These are phyloP conservation scores for Propithecus coquereli DNA, from an alignment of 2,113 vertebrate genomes.

Conservation along the genomic window DNA sequence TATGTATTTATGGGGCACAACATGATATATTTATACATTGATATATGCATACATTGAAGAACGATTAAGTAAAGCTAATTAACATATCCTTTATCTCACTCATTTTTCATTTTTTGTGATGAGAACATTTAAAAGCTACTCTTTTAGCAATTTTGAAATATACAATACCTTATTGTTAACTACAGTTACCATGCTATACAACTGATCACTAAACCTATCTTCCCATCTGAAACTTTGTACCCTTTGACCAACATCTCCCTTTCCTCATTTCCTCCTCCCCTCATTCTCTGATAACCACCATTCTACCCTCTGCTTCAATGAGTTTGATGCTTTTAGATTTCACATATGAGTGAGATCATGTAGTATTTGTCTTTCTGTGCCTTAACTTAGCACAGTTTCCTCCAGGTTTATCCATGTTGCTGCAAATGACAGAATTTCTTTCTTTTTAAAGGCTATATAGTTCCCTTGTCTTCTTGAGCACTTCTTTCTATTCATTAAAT, in stretches of 20 bases:
- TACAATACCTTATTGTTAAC: background rate
- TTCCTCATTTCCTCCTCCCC: background rate
- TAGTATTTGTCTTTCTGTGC: background rate
- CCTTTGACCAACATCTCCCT: background rate
- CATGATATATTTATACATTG: background rate
- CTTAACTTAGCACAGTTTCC: background rate
- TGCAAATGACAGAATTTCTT: background rate
- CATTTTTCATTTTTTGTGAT: background rate
- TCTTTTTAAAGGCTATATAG: background rate
- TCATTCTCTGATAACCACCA: background rate
- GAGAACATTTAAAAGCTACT: background rate
- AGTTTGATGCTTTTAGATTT: background rate
- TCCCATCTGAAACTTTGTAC: background rate
- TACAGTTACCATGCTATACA: background rate
- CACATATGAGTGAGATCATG: background rate
- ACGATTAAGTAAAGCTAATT: background rate
- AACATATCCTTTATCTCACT: background rate
- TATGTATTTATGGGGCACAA: background rate
- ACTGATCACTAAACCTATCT: background rate
- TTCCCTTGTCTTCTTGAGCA: background rate
- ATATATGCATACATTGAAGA: background rate
- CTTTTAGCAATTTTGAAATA: background rate
- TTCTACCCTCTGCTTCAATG: background rate
- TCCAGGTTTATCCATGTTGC: background rate
- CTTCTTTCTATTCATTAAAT: background rate